Base-by-base conservation (phyloP, 2,113 vertebrate species). In the Corapipo altera region DNA sequence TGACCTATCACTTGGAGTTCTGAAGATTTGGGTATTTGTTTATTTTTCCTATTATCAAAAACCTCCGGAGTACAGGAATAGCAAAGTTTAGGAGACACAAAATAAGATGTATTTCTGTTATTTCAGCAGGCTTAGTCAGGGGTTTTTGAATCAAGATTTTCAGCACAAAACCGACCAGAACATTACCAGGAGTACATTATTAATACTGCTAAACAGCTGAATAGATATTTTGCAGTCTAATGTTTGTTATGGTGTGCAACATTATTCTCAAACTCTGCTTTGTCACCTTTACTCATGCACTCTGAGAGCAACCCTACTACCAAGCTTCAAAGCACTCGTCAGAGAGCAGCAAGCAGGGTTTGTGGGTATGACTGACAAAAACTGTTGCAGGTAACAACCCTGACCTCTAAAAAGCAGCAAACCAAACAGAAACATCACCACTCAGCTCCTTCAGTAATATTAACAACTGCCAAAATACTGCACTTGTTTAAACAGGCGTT, bases 181-280 rank as follows among this genome's bases (percentile, higher is more conserved):
- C 3, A n/a, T 2, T 3, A 55, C 30, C 17, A 86, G 19, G 6
- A 74, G 1, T 5, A 32, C 2, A 3, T 22, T 13, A 13, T 8
- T 62, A 82, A 39, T 43, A 54, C 1, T 55, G 19, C 43, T 62
- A 6, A 80, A 41, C 32, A 82, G 18, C n/a, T 21, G 27, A 78
- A 26, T 0, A 71, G 44, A 55, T 28, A 54, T 11, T 28, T 30
- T 39, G 16, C 37, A 58, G 32, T 8, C 32, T 15, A 21, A 4
- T 3, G 14, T 8, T 57, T 35, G 7, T n/a, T 75, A 27, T 1
- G 1, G 27, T 2, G 13, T 12, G 24, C 0, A 0, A 52, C 9
- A 20, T 0, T 18, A 21, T 39, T 79, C 73, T 44, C 61, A 44
- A 64, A 24, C 52, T 26, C 61, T 27, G 27, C 71, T 91, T 24